Evolutionary conservation across 2,888 invertebrate species (phyloP).

Genomic region (Oscheius sp.): DNA sequence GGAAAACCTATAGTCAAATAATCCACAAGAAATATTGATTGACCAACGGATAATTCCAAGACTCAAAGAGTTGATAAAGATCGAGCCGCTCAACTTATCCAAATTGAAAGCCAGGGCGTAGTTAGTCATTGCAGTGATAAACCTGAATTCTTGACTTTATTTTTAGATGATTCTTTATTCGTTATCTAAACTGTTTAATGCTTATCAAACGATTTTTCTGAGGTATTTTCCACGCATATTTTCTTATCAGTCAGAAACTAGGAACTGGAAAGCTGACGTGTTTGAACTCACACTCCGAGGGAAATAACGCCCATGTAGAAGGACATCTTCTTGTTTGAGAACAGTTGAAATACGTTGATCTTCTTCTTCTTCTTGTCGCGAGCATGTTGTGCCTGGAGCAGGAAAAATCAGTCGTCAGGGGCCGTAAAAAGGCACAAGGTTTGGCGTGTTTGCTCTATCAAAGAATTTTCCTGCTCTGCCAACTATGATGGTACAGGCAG

Average conservation of each 20-base stretch:
- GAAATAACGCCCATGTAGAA: slow-evolving; percentile 56
- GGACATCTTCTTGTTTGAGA: slow-evolving; percentile 60
- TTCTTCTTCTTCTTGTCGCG: slow-evolving; percentile 45
- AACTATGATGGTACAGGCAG: no score
- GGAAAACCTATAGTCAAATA: slow-evolving; percentile 57
- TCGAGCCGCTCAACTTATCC: slow-evolving; percentile 63
- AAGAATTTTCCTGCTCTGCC: no score
- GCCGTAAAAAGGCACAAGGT: no score
- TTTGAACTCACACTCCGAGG: slow-evolving; percentile 47
- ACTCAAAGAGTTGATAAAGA: slow-evolving; percentile 62
- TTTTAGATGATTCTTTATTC: background rate
- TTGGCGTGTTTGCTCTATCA: no score
- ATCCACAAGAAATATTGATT: slow-evolving; percentile 56
- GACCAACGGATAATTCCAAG: slow-evolving; percentile 67
- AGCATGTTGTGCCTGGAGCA: slow-evolving; percentile 46
- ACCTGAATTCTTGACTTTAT: slow-evolving; percentile 42
- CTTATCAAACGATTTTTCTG: no score
- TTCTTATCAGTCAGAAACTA: slow-evolving; percentile 26
- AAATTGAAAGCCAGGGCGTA: slow-evolving; percentile 69
- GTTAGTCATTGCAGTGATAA: slow-evolving; percentile 64
- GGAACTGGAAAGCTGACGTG: slow-evolving; percentile 10
- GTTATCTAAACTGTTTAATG: no score
- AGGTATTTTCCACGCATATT: background rate
- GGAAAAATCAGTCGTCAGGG: slow-evolving; percentile 18
- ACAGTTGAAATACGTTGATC: slow-evolving; percentile 59